Conservation (phyloP, 2,888 invertebrate genomes). For the Pycnomerus fuliginosus region DNA sequence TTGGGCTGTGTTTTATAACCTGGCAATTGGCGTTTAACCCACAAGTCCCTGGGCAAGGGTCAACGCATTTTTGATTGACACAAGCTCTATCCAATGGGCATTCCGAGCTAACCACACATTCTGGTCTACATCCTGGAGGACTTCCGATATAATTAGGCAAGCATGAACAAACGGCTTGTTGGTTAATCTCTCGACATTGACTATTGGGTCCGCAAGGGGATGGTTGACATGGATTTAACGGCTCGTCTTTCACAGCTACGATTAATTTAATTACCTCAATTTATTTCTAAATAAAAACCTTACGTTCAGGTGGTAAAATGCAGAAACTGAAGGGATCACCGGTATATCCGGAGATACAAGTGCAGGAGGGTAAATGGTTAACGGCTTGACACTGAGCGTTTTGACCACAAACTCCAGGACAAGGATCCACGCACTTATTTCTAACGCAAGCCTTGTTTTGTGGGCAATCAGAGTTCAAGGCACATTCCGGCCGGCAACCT, state of each 20-base stretch:
- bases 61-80: slow-evolving; percentile 76
- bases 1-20: slow-evolving; percentile 79
- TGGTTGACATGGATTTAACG: slow-evolving; percentile 70
- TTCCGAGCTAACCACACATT: slow-evolving; percentile 80
- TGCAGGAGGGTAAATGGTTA: slow-evolving; percentile 49
- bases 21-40: slow-evolving; percentile 76
- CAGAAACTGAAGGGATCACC: slow-evolving; percentile 51
- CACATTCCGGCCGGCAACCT: slow-evolving; percentile 60
- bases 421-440: slow-evolving; percentile 58
- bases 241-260: slow-evolving; percentile 39
- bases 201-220: slow-evolving; percentile 84
- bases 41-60: slow-evolving; percentile 81
- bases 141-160: slow-evolving; percentile 68
- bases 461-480: slow-evolving; percentile 48
- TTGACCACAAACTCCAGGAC: slow-evolving; percentile 62
- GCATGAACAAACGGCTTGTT: slow-evolving; percentile 79
- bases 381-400: slow-evolving; percentile 61
- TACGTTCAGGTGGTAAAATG: slow-evolving; percentile 54
- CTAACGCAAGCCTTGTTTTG: slow-evolving; percentile 56
- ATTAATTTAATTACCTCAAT: slow-evolving; percentile 1
- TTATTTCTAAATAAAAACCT: slow-evolving; percentile 36
- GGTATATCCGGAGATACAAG: slow-evolving; percentile 55
- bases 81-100: slow-evolving; percentile 79
- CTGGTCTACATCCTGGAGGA: slow-evolving; percentile 80
- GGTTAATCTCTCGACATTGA: slow-evolving; percentile 74